Conservation (phyloP, 2,797 vertebrate species). For the Scarus forsteni region DNA sequence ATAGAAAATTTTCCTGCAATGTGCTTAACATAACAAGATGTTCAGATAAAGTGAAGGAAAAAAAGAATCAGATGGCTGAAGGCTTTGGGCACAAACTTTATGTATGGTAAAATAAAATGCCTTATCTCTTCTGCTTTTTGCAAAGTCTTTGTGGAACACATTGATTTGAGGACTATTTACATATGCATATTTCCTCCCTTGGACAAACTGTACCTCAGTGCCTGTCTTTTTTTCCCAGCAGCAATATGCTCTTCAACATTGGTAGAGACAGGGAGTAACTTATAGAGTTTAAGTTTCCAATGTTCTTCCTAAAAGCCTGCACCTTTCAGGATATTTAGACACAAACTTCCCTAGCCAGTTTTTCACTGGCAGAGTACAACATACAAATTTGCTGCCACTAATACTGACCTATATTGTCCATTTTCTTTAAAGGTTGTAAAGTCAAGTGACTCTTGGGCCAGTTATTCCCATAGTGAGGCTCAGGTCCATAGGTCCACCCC, state of each 20-base stretch:
- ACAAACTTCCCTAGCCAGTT: no score
- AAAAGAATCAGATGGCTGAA: slow-evolving; percentile 21
- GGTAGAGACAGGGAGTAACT: no score
- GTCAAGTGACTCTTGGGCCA: no score
- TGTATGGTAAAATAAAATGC: slow-evolving; percentile 38
- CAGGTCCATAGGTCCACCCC: no score
- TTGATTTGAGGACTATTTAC: slow-evolving; percentile 35
- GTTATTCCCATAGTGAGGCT: no score
- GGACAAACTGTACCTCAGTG: slow-evolving; percentile 9
- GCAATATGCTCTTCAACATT: slow-evolving; percentile 15
- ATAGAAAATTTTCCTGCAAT: slow-evolving; percentile 53
- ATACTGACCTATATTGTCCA: no score
- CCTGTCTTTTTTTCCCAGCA: slow-evolving; percentile 26
- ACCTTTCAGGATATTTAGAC: no score
- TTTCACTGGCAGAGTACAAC: no score
- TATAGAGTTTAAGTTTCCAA: no score
- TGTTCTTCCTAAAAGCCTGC: no score
- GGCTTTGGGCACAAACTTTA: slow-evolving; percentile 37
- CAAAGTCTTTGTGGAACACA: slow-evolving; percentile 30
- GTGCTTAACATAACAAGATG: slow-evolving; percentile 60
- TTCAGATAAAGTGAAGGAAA: slow-evolving; percentile 34
- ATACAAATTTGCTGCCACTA: no score
- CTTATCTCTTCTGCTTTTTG: slow-evolving; percentile 42
- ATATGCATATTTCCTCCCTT: slow-evolving; percentile 44
- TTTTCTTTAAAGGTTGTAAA: no score